A percentile compares a stretch with the other conserved stretches of the same genome.
These are phyloP conservation scores for Bombus superbus DNA, from an alignment of 1,140 invertebrate genomes.

Conservation along the genomic window DNA sequence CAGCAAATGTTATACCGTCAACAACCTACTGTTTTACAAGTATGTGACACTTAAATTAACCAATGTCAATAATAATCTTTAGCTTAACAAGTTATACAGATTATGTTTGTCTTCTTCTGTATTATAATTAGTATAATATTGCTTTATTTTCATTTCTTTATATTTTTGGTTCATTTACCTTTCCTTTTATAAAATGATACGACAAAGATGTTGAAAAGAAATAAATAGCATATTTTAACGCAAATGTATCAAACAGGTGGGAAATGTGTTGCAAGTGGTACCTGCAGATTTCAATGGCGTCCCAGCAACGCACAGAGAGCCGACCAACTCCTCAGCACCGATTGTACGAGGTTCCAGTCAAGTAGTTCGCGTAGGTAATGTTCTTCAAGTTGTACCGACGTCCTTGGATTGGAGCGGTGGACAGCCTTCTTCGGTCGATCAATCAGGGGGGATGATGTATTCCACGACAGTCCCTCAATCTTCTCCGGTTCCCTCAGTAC, in stretches of 20 bases:
- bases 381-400: constrained; percentile 83
- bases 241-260: constrained; percentile 68
- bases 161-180: background rate
- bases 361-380: constrained; percentile 83
- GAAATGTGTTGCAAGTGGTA: constrained; percentile 79
- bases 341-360: constrained; percentile 67
- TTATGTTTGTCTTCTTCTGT: background rate
- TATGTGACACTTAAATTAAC: constrained; percentile 31
- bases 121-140: background rate
- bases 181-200: background rate
- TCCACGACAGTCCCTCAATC: constrained; percentile 51
- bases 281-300: constrained; percentile 67
- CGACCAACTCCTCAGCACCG: constrained; percentile 8
- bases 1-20: constrained; percentile 73
- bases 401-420: constrained; percentile 74
- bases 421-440: constrained; percentile 45
- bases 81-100: background rate
- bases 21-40: constrained; percentile 78
- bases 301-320: constrained; percentile 46
- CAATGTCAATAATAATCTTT: background rate
- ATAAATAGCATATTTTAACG: background rate
- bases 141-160: background rate
- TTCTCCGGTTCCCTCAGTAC: constrained; percentile 51
- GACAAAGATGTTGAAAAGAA: background rate
- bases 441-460: constrained; percentile 47